phyloP scores from a whole-genome alignment of 2,113 vertebrate genomes.

The Gila orcuttii region DNA sequence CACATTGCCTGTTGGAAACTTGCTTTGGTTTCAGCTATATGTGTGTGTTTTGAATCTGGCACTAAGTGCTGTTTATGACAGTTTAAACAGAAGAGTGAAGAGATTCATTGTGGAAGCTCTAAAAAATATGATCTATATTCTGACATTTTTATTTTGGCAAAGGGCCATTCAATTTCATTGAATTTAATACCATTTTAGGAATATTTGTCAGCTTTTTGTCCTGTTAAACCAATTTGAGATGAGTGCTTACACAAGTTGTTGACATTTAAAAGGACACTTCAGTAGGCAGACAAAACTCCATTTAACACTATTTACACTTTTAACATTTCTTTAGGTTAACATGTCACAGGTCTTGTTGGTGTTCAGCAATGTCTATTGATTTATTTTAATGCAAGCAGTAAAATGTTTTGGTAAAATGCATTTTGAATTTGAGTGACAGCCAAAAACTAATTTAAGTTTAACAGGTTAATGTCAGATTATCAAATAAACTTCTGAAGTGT shows the following conservation, averaged over 20 bases:
- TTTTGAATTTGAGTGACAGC: too few relatives aligned
- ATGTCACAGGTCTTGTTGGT: neutral
- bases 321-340: slow-evolving; percentile 6
- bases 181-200: slow-evolving; percentile 20
- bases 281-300: slow-evolving; percentile 52
- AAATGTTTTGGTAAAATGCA: neutral
- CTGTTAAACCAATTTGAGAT: slow-evolving; percentile 30
- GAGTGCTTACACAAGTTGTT: slow-evolving; percentile 30
- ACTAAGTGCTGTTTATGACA: neutral
- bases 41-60: neutral
- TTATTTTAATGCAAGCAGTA: neutral
- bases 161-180: neutral
- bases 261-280: slow-evolving; percentile 41
- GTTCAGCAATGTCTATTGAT: neutral
- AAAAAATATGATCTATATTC: neutral
- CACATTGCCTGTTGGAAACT: too few relatives aligned
- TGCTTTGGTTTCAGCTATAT: too few relatives aligned
- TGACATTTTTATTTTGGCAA: neutral
- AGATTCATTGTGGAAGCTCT: neutral
- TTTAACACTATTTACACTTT: slow-evolving; percentile 38
- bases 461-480: too few relatives aligned
- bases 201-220: slow-evolving; percentile 10
- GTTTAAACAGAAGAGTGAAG: neutral
- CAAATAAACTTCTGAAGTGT: too few relatives aligned
- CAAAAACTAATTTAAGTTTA: too few relatives aligned